Base-by-base conservation (phyloP, 1,140 invertebrate genomes). In the Trichonephila clavata region DNA sequence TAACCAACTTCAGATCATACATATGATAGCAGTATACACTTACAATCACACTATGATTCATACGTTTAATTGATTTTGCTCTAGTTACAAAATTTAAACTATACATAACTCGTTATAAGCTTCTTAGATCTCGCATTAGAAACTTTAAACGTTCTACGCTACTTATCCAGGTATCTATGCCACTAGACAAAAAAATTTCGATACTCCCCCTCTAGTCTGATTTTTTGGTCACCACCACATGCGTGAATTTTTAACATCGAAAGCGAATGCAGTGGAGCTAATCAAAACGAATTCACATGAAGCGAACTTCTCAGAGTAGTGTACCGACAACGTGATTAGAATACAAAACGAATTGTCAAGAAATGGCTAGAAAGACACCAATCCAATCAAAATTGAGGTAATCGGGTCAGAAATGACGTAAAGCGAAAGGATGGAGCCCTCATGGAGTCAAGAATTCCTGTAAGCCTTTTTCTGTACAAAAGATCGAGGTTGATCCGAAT, bases 401-500 rank as follows among this genome's bases (percentile, higher is more conserved):
- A 92, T 92, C 60, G 63, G 90, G 90, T 92, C 90, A 92, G 16
- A 61, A 86, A 57, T 92, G 90, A 92, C 90, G 90, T 63, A 68
- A 63, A 90, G 27, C 21, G 57, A 84, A 81, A 68, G 59, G 59
- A 60, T 60, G 90, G 83, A 92, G 83, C 90, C 90, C 90, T 92
- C 81, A 92, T 92, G 43, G 81, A 86, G 71, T 60, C 60, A 27
- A 39, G 81, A 63, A 92, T 86, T 86, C 63, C 60, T 91, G 24
- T 21, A 32, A 84, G 60, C 57, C 10, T 71, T 71, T 77, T 90
- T 57, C 32, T 59, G 32, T 63, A 83, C 90, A 91, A 91, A 86
- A 86, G 90, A 92, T 92, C 50, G 90, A 92, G 90, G 90, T 92
- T 92, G 90, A 86, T 68, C 50, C 43, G 83, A 86, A 86, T 68